Conservation (phyloP, 2,113 vertebrate genomes). For the Romanogobio albipinnatus region DNA sequence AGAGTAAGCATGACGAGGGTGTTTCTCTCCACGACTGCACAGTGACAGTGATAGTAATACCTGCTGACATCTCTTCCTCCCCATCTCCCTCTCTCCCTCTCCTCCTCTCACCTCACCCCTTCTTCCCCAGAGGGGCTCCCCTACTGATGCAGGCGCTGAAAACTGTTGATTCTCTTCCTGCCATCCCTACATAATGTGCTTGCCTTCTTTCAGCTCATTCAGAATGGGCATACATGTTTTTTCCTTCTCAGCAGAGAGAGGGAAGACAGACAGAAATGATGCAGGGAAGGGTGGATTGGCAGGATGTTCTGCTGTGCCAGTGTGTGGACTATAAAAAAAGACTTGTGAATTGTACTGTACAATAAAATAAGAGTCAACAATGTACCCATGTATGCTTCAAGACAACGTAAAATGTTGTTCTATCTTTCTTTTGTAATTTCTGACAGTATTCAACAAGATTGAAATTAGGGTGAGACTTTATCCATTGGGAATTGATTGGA, state of each 20-base stretch:
- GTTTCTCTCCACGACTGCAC: conserved; percentile 32
- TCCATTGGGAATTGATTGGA: not conserved
- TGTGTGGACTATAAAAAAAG: conserved; percentile 10
- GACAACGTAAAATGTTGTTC: not conserved
- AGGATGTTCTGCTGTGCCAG: not conserved
- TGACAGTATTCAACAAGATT: not conserved
- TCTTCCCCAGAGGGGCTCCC: conserved; percentile 66
- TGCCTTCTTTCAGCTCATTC: conserved; percentile 61
- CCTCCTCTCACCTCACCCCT: conserved; percentile 63
- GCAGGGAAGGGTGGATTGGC: conserved; percentile 42
- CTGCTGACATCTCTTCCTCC: conserved; percentile 71
- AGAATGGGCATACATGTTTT: conserved; percentile 67
- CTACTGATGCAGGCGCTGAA: conserved; percentile 71
- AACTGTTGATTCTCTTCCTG: conserved; percentile 75
- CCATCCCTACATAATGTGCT: conserved; percentile 66
- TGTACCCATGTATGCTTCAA: not conserved
- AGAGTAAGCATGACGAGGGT: conserved; percentile 47
- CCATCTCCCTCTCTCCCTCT: conserved; percentile 51
- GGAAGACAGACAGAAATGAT: conserved; percentile 43
- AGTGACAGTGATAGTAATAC: conserved; percentile 77
- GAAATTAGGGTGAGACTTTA: not conserved
- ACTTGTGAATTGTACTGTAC: conserved; percentile 49
- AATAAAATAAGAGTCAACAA: conserved; percentile 43
- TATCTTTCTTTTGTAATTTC: not conserved
- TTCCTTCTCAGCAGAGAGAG: conserved; percentile 62